Evolutionary conservation across 2,888 invertebrate species (phyloP), one percentile per base, ranked within the genome.

Genomic region (Pterostichus madidus): DNA sequence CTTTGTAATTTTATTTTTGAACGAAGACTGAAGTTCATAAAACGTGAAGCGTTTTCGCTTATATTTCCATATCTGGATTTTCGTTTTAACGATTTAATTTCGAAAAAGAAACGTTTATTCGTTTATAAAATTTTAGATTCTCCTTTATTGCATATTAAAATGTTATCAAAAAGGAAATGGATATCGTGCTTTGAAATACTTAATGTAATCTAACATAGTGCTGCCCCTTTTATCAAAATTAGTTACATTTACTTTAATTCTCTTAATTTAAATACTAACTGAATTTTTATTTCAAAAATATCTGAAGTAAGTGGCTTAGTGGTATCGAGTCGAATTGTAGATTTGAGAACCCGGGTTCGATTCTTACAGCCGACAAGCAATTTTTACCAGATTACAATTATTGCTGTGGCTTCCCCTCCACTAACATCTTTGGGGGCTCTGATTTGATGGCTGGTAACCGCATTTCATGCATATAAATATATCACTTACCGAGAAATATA

Each of bases 1-100:
- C 68, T 80, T 80, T 68, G 68, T 80, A 80, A 80, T 80, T 80
- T 80, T 80, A 80, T 80, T 80, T 80, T 80, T 68, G 52, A 61
- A 80, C 80, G 52, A 31, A 64, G 68, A 80, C 64, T 64, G 64
- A 64, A 49, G 31, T 64, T 64, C 64, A 64, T 79, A 79, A 79
- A 79, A 79, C 59, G 31, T 61, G 61, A 79, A 59, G 17, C 78
- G 61, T 59, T 79, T 56, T 64, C 35, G 64, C 64, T 64, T 10
- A 64, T 79, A 61, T 61, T 79, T 32, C 44, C 61, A 79, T 79
- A 53, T 56, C 56, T 76, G 13, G 52, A 76, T 76, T 53, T 39
- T 32, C 61, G 78, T 39, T 44, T 49, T 44, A 61, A 79, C 78
- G 46, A 44, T 79, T 64, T 61, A 44, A 79, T 79, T 61, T 79